Evolutionary conservation across 2,113 vertebrate species (phyloP).

Genomic region (Illadopsis cleaveri): DNA sequence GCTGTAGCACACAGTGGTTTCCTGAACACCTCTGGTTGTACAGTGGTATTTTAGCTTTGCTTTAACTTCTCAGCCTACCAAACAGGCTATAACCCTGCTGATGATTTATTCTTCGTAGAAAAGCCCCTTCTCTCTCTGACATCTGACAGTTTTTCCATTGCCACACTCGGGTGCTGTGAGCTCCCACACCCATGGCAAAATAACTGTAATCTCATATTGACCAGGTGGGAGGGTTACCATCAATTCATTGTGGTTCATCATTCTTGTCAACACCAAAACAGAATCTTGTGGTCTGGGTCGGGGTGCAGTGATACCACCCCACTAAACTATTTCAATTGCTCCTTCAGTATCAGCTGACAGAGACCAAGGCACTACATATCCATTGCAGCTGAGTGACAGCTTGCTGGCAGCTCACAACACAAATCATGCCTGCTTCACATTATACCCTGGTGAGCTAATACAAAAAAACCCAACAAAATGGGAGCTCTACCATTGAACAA

Average conservation of each 20-base stretch:
- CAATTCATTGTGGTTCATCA: fast-evolving
- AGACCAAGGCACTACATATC: neutral
- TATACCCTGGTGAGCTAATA: neutral
- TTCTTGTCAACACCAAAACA: neutral
- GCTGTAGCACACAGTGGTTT: neutral
- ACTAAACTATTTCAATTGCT: neutral
- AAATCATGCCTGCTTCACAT: neutral
- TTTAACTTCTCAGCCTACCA: neutral
- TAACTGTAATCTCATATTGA: neutral
- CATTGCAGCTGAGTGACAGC: neutral
- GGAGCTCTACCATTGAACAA: neutral
- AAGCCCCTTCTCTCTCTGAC: neutral
- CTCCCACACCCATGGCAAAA: neutral
- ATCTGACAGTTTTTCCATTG: neutral
- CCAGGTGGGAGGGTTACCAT: neutral
- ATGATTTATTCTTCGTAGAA: neutral
- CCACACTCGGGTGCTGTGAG: fast-evolving
- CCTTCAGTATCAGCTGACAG: neutral
- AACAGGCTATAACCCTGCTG: neutral
- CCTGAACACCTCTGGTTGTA: neutral
- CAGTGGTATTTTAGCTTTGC: neutral
- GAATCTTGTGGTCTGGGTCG: neutral
- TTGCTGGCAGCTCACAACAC: neutral
- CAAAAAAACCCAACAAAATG: neutral
- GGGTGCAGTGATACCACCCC: neutral